Evolutionary conservation across 2,888 invertebrate genomes (phyloP).

Genomic region (Cyaniris semiargus): DNA sequence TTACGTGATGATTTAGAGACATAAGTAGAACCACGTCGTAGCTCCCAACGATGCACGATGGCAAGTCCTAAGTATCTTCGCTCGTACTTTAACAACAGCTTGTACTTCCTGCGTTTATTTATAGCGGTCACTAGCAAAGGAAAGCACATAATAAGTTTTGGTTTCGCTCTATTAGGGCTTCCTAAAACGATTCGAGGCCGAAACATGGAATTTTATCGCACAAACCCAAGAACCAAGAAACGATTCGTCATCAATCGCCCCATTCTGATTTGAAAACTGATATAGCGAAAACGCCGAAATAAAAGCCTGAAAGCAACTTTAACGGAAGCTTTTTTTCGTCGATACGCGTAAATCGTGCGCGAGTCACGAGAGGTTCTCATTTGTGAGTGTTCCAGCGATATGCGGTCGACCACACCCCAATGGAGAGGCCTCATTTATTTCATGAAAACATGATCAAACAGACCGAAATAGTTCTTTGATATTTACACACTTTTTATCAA

Average conservation of each 20-base stretch:
- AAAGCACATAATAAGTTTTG: conserved; percentile 3
- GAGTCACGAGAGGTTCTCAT: conserved; percentile 44
- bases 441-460: conserved; percentile 24
- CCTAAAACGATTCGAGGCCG: neutral
- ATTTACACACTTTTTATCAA: neutral
- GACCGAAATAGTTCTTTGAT: conserved; percentile 3
- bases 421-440: conserved; percentile 18
- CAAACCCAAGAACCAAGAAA: conserved; percentile 38
- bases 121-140: neutral
- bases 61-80: too few relatives aligned
- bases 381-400: conserved; percentile 38
- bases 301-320: conserved; percentile 43
- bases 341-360: conserved; percentile 39
- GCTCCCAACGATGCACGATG: too few relatives aligned
- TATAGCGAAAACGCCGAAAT: conserved; percentile 42
- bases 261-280: conserved; percentile 41
- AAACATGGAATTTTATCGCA: conserved; percentile 19
- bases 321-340: conserved; percentile 41
- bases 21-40: too few relatives aligned
- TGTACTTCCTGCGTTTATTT: neutral
- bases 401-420: conserved; percentile 31
- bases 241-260: conserved; percentile 48
- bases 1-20: neutral
- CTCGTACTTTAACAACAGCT: neutral
- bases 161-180: neutral